Evolutionary conservation across 1,140 invertebrate genomes (phyloP), one percentile per base, ranked within the genome.

Genomic region (Tetragonula clypearis): DNA sequence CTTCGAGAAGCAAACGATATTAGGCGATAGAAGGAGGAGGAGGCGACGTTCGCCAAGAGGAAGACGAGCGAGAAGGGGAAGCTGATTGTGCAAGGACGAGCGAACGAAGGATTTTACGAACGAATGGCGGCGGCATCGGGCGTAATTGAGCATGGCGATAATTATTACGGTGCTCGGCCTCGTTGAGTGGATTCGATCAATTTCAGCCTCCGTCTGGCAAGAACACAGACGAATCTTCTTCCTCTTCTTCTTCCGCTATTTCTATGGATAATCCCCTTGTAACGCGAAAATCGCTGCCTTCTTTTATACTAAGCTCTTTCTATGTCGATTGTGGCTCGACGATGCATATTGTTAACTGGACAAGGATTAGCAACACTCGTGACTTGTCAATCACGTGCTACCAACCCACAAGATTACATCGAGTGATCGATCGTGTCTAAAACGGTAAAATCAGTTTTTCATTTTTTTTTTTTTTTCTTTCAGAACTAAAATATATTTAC

Each of bases 81-180:
- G 55, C 23, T 69, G 68, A 87, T 88, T 73, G 41, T 49, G 82
- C 60, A 26, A 77, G 82, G 21, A 41, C 26, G 71, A 74, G 23
- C 49, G 49, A 66, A 75, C 58, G 76, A 85, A 74, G 86, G 86
- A 85, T 88, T 88, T 66, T 35, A 89, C 82, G 84, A 72, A 60
- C 78, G 80, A 74, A 82, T 79, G 77, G 79, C 21, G 72, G 72
- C 35, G 78, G 84, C 68, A 78, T 79, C 71, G 83, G 14, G 73
- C 55, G 87, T 88, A 91, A 91, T 89, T 85, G 90, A 91, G 86
- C 78, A 79, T 85, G 72, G 85, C 74, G 88, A 88, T 87, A 86
- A 91, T 90, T 90, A 91, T 91, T 90, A 90, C 80, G 84, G 85
- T 65, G 81, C 86, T 82, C 68, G 55, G 60, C 41, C 60, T 65